Conservation (phyloP, 1,140 invertebrate genomes). For the Pseudobourletiella spinata region DNA sequence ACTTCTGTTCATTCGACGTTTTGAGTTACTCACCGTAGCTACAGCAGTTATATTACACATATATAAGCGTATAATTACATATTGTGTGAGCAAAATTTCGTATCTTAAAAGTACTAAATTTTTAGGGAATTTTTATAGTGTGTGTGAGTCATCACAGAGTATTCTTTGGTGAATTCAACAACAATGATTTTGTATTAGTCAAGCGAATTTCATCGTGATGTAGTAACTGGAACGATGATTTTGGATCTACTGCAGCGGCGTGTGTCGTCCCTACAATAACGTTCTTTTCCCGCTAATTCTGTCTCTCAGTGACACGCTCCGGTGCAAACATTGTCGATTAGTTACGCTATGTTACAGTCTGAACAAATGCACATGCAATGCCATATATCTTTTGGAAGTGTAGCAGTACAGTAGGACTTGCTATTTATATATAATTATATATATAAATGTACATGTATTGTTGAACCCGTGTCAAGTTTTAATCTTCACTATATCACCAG, state of each 20-base stretch:
- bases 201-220: background rate
- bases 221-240: background rate
- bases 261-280: background rate
- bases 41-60: background rate
- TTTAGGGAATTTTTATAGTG: too few relatives aligned
- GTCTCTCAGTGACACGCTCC: background rate
- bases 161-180: too few relatives aligned
- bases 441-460: background rate
- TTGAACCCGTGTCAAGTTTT: background rate
- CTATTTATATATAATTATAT: background rate
- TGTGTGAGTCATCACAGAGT: too few relatives aligned
- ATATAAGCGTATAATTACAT: background rate
- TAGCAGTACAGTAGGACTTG: background rate
- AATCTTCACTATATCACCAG: background rate
- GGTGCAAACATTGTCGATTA: slow-evolving; percentile 6
- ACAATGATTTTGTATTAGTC: background rate
- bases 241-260: background rate
- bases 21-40: background rate
- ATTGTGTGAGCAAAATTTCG: background rate
- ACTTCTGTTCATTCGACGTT: background rate
- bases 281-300: background rate
- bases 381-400: background rate
- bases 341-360: background rate
- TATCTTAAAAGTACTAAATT: background rate
- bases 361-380: slow-evolving; percentile 8